Base-by-base conservation (phyloP, 2,888 invertebrate genomes). In the Macrosiphum euphorbiae region DNA sequence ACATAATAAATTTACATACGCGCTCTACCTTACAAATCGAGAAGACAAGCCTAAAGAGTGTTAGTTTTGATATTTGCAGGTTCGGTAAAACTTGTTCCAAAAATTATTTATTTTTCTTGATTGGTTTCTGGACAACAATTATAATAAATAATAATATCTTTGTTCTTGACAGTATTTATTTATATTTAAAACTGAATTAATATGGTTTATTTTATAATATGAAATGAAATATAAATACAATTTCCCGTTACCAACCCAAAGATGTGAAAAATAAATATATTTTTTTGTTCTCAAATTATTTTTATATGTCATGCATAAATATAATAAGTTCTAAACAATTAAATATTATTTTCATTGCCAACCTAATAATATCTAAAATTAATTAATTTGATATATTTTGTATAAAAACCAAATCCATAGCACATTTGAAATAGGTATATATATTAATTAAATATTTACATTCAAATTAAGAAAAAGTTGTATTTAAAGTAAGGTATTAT, bases 101-200 rank as follows among this genome's bases (percentile, higher is more conserved):
- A 67, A 67, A 67, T 67, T 67, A 7, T 67, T 67, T 67, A 7
- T 58, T n/a, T 67, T 67, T 16, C n/a, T 16, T 16, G 16, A 67
- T 67, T n/a, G 67, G 67, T n/a, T n/a, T n/a, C n/a, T 67, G n/a
- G n/a, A 16, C 16, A n/a, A 67, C n/a, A 16, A 67, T 67, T 13
- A 67, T 67, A 67, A n/a, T 67, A n/a, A n/a, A 67, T 67, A 67
- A n/a, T 67, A n/a, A n/a, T 67, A 67, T 67, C 13, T 67, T n/a
- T 67, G 13, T 67, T 67, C 13, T 67, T 1, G n/a, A 16, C 5
- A 67, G n/a, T 67, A 67, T n/a, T 67, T 67, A 67, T 67, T 16
- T n/a, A n/a, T 67, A n/a, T 67, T 67, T 67, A 16, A n/a, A n/a
- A n/a, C 67, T 67, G 5, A n/a, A 67, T 67, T n/a, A 16, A 16